Evolutionary conservation across 2,888 invertebrate species (phyloP), one percentile per base, ranked within the genome.

Genomic region (Phengaris arion): DNA sequence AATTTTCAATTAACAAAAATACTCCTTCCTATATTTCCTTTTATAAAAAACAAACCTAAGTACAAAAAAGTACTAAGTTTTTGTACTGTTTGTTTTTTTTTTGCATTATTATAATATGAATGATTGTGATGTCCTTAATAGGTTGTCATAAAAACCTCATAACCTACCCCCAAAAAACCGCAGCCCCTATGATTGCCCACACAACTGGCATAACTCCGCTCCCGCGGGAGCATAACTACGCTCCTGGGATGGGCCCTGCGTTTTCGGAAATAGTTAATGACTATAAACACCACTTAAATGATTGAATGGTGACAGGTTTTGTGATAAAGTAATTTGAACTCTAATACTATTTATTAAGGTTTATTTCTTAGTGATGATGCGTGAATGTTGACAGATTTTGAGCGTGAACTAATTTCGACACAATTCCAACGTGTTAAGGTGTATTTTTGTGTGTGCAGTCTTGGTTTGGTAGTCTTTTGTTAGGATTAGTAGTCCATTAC

Each of bases 201-300:
- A 85, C 86, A 86, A 86, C 85, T 85, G 87, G 82, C 82, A 81
- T 81, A 82, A 81, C 81, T 78, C 77, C 79, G 76, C 82, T 79
- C 83, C 81, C 80, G 55, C 52, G 84, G 83, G 86, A 82, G 35
- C 13, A 12, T 64, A 64, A 64, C 35, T 64, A 64, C 64, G 64
- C 64, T 64, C 64, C 76, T 10, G 12, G 57, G 82, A 85, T 85
- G 83, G 80, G 80, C 74, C 85, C 76, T 77, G 13, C 51, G 85
- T 69, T 68, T 73, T 77, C 81, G 81, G 78, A 77, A 82, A 82
- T 81, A 81, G 81, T 82, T 91, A 91, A 91, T 90, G 89, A 88
- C 85, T 85, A 90, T 91, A 91, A 92, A 92, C 90, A 91, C 87
- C 87, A 85, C 87, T 87, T 88, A 90, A 89, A 90, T 91, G 91